Evolutionary conservation across 2,888 invertebrate species (phyloP).

Genomic region (Tetragonula carbonaria): DNA sequence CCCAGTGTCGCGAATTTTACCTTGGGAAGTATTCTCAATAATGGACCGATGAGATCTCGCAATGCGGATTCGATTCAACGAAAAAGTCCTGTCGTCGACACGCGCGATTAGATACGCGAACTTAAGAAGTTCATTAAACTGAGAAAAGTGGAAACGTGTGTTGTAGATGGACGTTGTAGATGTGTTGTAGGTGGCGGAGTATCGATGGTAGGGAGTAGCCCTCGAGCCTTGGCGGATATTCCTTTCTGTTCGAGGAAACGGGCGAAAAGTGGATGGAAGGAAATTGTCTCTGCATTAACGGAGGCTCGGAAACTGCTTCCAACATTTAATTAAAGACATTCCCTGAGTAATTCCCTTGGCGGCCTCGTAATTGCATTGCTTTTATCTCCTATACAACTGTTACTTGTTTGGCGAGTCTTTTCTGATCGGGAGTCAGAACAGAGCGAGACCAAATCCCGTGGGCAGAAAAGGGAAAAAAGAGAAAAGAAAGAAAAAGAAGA

Average conservation of each 20-base stretch:
- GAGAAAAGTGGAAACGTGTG: slow-evolving; percentile 38
- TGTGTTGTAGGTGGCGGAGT: slow-evolving; percentile 41
- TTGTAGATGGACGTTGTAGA: slow-evolving; percentile 36
- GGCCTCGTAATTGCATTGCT: slow-evolving; percentile 81
- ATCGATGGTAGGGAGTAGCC: slow-evolving; percentile 21
- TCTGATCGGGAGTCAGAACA: slow-evolving; percentile 73
- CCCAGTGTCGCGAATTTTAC: neutral
- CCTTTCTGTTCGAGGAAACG: slow-evolving; percentile 72
- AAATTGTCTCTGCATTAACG: slow-evolving; percentile 83
- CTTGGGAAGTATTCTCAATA: neutral
- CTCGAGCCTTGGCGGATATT: slow-evolving; percentile 69
- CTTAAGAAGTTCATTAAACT: slow-evolving; percentile 78
- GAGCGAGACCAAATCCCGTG: slow-evolving; percentile 45
- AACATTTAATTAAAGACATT: slow-evolving; percentile 83
- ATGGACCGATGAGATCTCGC: neutral
- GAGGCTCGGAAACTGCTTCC: slow-evolving; percentile 82
- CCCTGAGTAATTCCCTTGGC: slow-evolving; percentile 79
- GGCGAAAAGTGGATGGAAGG: slow-evolving; percentile 81
- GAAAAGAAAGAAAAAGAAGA: neutral
- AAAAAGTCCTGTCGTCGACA: slow-evolving; percentile 76
- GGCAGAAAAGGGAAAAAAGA: slow-evolving; percentile 26
- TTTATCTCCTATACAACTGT: slow-evolving; percentile 80
- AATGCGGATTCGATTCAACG: slow-evolving; percentile 33
- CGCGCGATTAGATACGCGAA: slow-evolving; percentile 78
- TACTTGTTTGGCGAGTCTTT: slow-evolving; percentile 78